phyloP scores from a whole-genome alignment of 2,888 invertebrate species.

The Dolichomitus sp. region DNA sequence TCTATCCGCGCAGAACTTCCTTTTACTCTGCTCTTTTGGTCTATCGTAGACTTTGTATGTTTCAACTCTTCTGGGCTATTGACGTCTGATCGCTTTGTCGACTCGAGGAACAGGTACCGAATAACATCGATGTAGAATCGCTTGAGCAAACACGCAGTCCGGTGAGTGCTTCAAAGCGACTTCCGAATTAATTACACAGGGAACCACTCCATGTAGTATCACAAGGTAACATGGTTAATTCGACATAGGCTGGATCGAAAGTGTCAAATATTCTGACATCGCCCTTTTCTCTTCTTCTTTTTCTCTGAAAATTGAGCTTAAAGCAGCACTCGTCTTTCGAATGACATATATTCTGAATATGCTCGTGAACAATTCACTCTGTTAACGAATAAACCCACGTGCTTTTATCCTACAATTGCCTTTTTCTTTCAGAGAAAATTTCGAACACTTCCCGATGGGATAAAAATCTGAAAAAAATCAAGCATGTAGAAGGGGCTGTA shows the following conservation, averaged over 20 bases:
- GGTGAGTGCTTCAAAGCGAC: conserved; percentile 33
- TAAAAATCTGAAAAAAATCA: no score
- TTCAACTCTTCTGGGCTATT: conserved; percentile 26
- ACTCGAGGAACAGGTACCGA: neutral
- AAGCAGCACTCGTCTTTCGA: neutral
- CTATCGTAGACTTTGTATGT: conserved; percentile 19
- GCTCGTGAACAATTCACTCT: no score
- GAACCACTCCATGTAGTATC: conserved; percentile 23
- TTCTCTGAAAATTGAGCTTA: neutral
- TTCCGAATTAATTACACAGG: conserved; percentile 50
- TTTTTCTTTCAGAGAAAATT: no score
- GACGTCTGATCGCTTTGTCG: conserved; percentile 52
- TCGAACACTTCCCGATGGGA: no score
- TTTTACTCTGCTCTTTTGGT: conserved; percentile 11
- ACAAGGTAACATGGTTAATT: neutral
- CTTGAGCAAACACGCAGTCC: conserved; percentile 35
- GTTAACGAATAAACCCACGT: no score
- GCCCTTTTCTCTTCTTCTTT: neutral
- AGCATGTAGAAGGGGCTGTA: no score
- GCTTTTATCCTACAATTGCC: no score
- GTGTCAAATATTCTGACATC: neutral
- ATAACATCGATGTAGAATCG: conserved; percentile 26
- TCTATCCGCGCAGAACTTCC: conserved; percentile 13
- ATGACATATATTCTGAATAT: no score
- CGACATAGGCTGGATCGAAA: neutral